Base-by-base conservation (phyloP, 2,888 invertebrate genomes). In the Leuctra nigra region DNA sequence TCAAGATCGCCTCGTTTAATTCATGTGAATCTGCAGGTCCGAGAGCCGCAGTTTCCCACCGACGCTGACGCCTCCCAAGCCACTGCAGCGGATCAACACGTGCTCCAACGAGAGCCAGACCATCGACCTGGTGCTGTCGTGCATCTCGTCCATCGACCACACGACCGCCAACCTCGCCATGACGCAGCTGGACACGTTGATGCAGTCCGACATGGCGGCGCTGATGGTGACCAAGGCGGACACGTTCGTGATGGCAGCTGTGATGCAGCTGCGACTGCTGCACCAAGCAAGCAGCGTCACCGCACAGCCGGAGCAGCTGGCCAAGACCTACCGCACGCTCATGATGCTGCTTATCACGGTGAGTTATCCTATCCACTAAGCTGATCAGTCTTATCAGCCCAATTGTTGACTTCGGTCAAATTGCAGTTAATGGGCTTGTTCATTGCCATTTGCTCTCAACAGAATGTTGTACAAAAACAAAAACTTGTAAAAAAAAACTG, bases 121-220 rank as follows among this genome's bases (percentile, higher is more conserved):
- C 4, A 2, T 7, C 44, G 22, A 6, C 41, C 18, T 6, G 4
- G n/a, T 11, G 22, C 23, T 23, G 9, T 29, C 29, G 6, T 7
- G 4, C 44, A n/a, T 44, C 20, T 1, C 4, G 9, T 2, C 4
- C 22, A 22, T 2, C 2, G 44, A 44, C 44, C 22, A 22, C 13
- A n/a, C 20, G 6, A 11, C 23, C 20, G 44, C 44, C 44, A 13
- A n/a, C 23, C n/a, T 20, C 23, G 86, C 88, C 1, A 74, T 89
- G 59, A 80, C 81, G 0, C 81, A 84, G 66, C 79, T 90, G 64
- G 86, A 87, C 56, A 81, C 81, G 61, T 80, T 87, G 59, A 67
- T 87, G 46, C 73, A 72, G 50, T 74, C 77, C 0, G 76, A 76
- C 0, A 76, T 77, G 44, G 75, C 76, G 6, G 72, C 72, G 1